These are phyloP conservation scores for Vulpes vulpes DNA, from an alignment of 2,113 vertebrate species.

Conservation along the genomic window DNA sequence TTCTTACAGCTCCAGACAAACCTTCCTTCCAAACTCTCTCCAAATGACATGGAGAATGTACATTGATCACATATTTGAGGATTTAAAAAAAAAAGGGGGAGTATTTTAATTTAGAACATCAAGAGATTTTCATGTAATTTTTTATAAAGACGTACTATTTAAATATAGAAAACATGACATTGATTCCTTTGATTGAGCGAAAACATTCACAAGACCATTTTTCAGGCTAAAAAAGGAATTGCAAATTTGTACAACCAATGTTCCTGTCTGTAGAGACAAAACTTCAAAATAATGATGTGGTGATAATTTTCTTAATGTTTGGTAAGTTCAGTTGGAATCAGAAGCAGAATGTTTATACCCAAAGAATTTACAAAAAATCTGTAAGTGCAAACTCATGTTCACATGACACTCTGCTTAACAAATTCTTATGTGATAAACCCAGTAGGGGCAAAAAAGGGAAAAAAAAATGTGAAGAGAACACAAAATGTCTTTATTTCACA, in stretches of 20 bases:
- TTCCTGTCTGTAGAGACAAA: slow-evolving; percentile 72
- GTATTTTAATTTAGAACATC: slow-evolving; percentile 76
- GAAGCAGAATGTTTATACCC: slow-evolving; percentile 73
- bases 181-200: slow-evolving; percentile 68
- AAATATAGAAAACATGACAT: slow-evolving; percentile 61
- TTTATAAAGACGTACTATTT: slow-evolving; percentile 58
- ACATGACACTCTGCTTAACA: slow-evolving; percentile 35
- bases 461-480: slow-evolving; percentile 3
- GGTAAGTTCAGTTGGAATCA: slow-evolving; percentile 61
- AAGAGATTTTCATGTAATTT: slow-evolving; percentile 60
- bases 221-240: slow-evolving; percentile 74
- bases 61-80: slow-evolving; percentile 32
- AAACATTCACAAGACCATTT: not conserved
- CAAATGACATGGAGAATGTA: slow-evolving; percentile 48
- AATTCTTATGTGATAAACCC: slow-evolving; percentile 46
- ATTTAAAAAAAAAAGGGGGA: slow-evolving; percentile 63
- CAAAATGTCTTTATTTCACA: slow-evolving; percentile 66
- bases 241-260: slow-evolving; percentile 70
- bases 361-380: slow-evolving; percentile 75
- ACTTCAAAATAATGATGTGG: slow-evolving; percentile 75
- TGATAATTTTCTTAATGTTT: slow-evolving; percentile 75
- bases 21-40: slow-evolving; percentile 33
- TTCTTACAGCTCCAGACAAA: slow-evolving; percentile 33
- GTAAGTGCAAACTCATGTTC: slow-evolving; percentile 64
- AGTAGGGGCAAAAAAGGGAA: not conserved